phyloP scores from a whole-genome alignment of 2,113 vertebrate species.

The Plectropomus leopardus region DNA sequence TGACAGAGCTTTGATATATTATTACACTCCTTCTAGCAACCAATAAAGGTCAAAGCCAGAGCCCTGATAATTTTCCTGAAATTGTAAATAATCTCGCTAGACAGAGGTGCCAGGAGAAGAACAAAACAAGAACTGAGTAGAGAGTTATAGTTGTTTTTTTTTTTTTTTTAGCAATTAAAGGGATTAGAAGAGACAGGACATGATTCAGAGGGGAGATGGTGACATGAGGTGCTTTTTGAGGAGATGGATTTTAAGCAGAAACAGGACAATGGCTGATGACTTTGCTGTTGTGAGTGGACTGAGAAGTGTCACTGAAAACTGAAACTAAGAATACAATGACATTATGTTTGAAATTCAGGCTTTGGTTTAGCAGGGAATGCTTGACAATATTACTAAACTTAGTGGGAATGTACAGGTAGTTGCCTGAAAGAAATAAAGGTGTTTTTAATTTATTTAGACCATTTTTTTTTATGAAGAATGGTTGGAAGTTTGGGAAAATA shows the following conservation, averaged over 20 bases:
- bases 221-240: constrained; percentile 13
- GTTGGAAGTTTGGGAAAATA: no score
- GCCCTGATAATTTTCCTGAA: constrained; percentile 13
- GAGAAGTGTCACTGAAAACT: background rate
- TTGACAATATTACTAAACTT: background rate
- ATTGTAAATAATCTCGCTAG: constrained; percentile 27
- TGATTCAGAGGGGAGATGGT: constrained; percentile 29
- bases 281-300: background rate
- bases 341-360: background rate
- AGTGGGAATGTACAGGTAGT: background rate
- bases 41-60: constrained; percentile 35
- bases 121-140: constrained; percentile 9
- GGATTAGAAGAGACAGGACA: constrained; percentile 9
- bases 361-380: background rate
- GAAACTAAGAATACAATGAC: background rate
- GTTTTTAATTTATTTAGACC: no score
- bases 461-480: no score
- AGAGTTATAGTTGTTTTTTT: constrained; percentile 17
- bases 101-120: background rate
- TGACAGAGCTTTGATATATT: constrained; percentile 10
- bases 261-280: background rate
- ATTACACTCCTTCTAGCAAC: constrained; percentile 2
- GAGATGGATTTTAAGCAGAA: constrained; percentile 2
- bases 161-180: constrained; percentile 29
- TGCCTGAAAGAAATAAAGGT: no score